Evolutionary conservation across 2,113 vertebrate species (phyloP).

Genomic region (Pithys albifrons): DNA sequence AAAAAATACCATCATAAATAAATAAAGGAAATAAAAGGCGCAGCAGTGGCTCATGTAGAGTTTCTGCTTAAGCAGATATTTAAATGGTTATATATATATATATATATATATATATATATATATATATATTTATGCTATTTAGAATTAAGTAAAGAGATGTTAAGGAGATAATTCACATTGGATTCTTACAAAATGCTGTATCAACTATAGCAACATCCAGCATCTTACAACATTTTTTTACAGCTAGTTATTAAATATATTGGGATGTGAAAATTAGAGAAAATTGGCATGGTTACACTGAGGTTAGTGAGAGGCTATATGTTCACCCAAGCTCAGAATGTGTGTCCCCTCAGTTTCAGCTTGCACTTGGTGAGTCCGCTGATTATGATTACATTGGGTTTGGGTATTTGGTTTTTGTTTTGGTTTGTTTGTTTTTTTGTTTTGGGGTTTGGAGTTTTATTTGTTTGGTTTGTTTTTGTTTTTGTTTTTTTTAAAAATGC

Average conservation of each 20-base stretch:
- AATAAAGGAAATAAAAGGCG: constrained; percentile 1
- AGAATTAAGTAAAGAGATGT: background rate
- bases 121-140: background rate
- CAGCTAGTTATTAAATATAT: background rate
- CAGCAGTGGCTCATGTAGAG: background rate
- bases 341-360: background rate
- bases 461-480: background rate
- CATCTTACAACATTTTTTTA: background rate
- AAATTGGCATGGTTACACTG: background rate
- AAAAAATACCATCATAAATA: background rate
- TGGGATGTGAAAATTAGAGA: background rate
- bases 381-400: background rate
- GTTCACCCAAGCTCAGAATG: background rate
- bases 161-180: background rate
- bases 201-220: background rate
- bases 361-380: background rate
- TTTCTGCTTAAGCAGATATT: background rate
- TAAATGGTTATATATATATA: background rate
- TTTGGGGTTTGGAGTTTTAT: background rate
- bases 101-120: background rate
- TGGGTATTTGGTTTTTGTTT: background rate
- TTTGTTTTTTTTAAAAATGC: background rate
- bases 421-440: background rate
- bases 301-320: background rate
- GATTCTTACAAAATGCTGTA: background rate